Base-by-base conservation (phyloP, 1,140 invertebrate genomes). In the Euura lappo region DNA sequence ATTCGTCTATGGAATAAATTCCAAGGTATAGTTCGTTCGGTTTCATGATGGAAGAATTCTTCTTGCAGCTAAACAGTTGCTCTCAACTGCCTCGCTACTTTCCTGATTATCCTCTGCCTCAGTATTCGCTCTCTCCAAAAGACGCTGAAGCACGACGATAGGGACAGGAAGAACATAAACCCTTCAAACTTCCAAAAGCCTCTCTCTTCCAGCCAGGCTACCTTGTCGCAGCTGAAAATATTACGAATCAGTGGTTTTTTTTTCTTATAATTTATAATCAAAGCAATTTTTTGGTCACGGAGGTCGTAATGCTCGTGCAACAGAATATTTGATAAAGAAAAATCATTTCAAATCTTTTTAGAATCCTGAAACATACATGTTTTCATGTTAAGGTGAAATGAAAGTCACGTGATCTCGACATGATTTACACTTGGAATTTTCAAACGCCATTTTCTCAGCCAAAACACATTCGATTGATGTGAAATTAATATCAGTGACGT, bases 101-200 rank as follows among this genome's bases (percentile, higher is more conserved):
- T 89, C 72, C 89, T 85, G 70, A 92, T 86, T 44, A 92, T 85
- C 51, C 89, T 79, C 73, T 89, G 87, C 72, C 93, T 89, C 1
- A 93, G 79, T 47, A 90, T 83, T 75, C 88, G 90, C 76, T 91
- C 90, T 70, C 92, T 84, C 76, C 89, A 84, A 72, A 87, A 88
- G 3, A 92, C 90, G 68, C 87, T 80, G 7, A 87, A 76, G 69
- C 89, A 90, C 44, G 93, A 94, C 8, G 92, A 77, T 4, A 93
- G 75, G 7, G 92, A 92, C 45, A 93, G 71, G 0, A 91, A 82
- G 78, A 95, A 92, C 85, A 93, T 93, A 74, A 92, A 91, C 10
- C 89, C 89, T 81, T 96, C 93, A 83, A 98, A 97, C 79, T 94
- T 92, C 91, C 95, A 95, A 86, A 95, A 98, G 65, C 92, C 90